phyloP scores from a whole-genome alignment of 2,797 vertebrate genomes.

The Microcaecilia unicolor region DNA sequence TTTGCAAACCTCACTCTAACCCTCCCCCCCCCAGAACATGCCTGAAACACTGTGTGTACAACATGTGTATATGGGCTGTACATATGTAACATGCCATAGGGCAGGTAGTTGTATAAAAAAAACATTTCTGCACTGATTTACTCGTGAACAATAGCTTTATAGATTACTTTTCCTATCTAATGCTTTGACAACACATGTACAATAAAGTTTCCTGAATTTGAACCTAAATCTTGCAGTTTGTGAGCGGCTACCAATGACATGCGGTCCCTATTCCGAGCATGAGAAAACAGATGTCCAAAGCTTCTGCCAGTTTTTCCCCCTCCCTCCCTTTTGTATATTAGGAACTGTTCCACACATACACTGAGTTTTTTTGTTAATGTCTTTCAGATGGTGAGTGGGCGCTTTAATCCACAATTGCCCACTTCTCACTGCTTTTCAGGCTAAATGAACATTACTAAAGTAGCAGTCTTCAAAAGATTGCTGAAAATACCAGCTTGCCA shows the following conservation, averaged over 20 bases:
- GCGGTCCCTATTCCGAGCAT: constrained; percentile 68
- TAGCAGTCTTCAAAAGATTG: too few relatives aligned
- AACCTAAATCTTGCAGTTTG: constrained; percentile 42
- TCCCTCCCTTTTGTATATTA: constrained; percentile 39
- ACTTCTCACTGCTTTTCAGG: constrained; percentile 24
- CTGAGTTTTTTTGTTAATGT: constrained; percentile 57
- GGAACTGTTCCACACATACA: constrained; percentile 55
- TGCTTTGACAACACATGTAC: too few relatives aligned
- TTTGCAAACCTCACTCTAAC: too few relatives aligned
- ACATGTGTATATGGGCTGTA: too few relatives aligned
- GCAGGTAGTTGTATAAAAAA: too few relatives aligned
- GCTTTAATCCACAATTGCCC: constrained; percentile 16
- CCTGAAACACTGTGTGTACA: too few relatives aligned
- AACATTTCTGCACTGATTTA: too few relatives aligned
- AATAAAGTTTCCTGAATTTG: constrained; percentile 31
- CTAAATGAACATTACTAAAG: constrained; percentile 25
- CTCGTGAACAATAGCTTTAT: too few relatives aligned
- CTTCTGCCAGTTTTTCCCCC: constrained; percentile 67
- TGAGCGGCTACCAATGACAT: constrained; percentile 54
- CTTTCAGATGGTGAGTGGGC: constrained; percentile 51
- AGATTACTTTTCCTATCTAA: too few relatives aligned
- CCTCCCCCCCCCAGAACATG: too few relatives aligned
- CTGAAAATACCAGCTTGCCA: too few relatives aligned
- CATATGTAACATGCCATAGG: too few relatives aligned
- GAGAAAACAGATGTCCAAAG: constrained; percentile 74